Percentiles rank a stretch among this genome's conserved stretches.
Conservation (phyloP, 2,113 vertebrate genomes). For the Microcebus griseorufus region DNA sequence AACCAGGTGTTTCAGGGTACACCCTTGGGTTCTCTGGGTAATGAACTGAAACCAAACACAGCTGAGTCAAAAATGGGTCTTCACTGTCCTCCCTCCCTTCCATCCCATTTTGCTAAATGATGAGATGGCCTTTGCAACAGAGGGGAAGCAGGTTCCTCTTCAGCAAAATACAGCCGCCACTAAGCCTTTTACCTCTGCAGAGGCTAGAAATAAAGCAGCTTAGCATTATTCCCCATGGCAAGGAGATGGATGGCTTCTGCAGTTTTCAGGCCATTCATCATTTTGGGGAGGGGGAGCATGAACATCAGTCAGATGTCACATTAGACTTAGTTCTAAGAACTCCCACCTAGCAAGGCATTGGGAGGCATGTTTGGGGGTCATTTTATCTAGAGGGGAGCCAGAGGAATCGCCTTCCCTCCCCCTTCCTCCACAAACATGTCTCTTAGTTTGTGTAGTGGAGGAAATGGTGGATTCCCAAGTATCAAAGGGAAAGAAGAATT, state of each 20-base stretch:
- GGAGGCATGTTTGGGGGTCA: constrained; percentile 54
- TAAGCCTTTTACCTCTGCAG: neutral
- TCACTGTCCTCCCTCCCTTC: neutral
- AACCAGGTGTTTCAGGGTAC: neutral
- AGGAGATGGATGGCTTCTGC: constrained; percentile 58
- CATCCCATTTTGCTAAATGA: neutral
- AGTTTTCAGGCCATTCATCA: constrained; percentile 69
- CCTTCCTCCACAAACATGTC: constrained; percentile 62
- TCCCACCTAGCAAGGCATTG: constrained; percentile 70
- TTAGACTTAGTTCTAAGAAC: constrained; percentile 75
- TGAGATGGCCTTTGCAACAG: neutral
- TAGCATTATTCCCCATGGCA: constrained; percentile 49
- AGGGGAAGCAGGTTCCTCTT: neutral
- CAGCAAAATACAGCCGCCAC: constrained; percentile 5
- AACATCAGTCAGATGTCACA: constrained; percentile 65
- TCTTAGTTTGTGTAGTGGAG: constrained; percentile 57
- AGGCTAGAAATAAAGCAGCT: constrained; percentile 50
- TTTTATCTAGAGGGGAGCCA: constrained; percentile 53
- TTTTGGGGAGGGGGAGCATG: constrained; percentile 54
- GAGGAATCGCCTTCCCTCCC: constrained; percentile 52
- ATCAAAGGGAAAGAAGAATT: constrained; percentile 75
- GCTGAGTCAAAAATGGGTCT: constrained; percentile 6
- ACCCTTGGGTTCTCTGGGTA: neutral
- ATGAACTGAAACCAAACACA: constrained; percentile 22
- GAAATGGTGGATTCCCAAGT: constrained; percentile 55